These are phyloP conservation scores for Vanessa cardui DNA, from an alignment of 2,888 invertebrate genomes.

Conservation along the genomic window DNA sequence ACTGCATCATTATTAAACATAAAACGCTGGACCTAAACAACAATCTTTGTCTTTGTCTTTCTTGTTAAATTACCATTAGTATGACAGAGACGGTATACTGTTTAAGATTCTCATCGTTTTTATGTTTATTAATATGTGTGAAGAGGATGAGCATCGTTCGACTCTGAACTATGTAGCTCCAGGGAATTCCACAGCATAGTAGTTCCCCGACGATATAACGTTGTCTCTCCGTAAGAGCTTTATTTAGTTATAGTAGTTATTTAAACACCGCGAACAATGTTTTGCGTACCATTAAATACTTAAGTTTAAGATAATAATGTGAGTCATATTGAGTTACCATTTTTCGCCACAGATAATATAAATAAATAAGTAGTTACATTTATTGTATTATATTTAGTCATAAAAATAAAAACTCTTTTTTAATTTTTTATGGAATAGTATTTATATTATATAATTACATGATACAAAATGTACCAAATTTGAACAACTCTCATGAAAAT, in stretches of 20 bases:
- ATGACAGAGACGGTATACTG: background rate
- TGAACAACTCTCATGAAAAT: background rate
- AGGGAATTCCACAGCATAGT: constrained; percentile 14
- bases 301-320: background rate
- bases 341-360: constrained; percentile 1
- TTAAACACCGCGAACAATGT: constrained; percentile 22
- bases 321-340: constrained; percentile 20
- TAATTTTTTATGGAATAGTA: constrained; percentile 1
- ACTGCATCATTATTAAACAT: constrained; percentile 13
- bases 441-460: background rate
- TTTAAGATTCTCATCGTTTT: background rate
- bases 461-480: background rate
- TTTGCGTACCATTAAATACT: constrained; percentile 6
- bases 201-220: constrained; percentile 21
- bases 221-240: constrained; percentile 42
- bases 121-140: constrained; percentile 10
- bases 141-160: constrained; percentile 8
- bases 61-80: background rate
- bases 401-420: too few relatives aligned
- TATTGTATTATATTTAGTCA: background rate
- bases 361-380: background rate
- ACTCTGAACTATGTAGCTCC: constrained; percentile 10
- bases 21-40: background rate
- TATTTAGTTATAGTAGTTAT: constrained; percentile 39
- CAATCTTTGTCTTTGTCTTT: constrained; percentile 1